Conservation (phyloP, 2,797 vertebrate species). For the Dermochelys coriacea region DNA sequence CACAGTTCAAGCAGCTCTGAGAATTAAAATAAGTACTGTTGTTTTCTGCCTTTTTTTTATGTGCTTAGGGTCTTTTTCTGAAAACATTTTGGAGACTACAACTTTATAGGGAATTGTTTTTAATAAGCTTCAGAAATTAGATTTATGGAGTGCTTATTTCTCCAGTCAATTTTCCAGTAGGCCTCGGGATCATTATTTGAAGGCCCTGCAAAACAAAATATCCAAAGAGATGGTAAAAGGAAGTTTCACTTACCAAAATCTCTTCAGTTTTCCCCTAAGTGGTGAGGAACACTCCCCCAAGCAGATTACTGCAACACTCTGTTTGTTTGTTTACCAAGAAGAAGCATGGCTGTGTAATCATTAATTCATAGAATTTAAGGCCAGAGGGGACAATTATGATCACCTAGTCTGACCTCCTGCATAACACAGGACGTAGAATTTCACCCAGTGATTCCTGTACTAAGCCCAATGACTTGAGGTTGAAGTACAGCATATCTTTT, state of each 20-base stretch:
- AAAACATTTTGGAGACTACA: not conserved
- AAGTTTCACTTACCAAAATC: not conserved
- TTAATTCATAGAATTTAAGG: not conserved
- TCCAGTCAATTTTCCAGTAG: not conserved
- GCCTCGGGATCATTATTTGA: not conserved
- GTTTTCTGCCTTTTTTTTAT: not conserved
- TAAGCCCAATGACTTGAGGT: not conserved
- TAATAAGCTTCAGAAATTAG: not conserved
- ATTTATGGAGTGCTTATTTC: not conserved
- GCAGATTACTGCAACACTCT: not conserved
- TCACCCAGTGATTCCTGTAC: not conserved
- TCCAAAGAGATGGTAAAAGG: rapidly evolving
- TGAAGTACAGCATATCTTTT: not conserved
- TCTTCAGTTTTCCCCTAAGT: not conserved
- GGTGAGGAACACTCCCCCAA: rapidly evolving
- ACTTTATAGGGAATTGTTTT: not conserved
- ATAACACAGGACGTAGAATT: not conserved
- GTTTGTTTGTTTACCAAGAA: not conserved
- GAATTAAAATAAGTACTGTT: not conserved
- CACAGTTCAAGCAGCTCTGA: not conserved
- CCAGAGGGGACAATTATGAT: not conserved
- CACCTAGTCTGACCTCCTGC: not conserved
- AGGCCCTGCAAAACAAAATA: not conserved
- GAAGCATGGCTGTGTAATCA: not conserved
- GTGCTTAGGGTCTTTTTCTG: not conserved